A percentile compares a stretch with the other conserved stretches of the same genome.
Evolutionary conservation across 2,888 invertebrate species (phyloP).

Genomic region (Chalcosyrphus nemorum): DNA sequence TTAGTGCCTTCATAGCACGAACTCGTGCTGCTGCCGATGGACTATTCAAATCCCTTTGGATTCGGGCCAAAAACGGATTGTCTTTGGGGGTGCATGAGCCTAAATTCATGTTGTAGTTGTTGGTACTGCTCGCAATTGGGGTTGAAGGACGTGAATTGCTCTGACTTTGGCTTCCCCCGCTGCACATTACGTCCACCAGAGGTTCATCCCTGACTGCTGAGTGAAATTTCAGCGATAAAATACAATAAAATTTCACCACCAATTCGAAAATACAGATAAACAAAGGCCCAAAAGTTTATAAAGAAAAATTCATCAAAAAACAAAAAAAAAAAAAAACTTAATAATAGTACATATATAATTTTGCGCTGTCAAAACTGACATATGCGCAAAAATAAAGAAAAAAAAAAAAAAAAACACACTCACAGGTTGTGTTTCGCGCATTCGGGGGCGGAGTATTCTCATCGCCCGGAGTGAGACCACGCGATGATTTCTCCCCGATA

Average conservation of each 20-base stretch:
- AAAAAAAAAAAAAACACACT: conserved; percentile 53
- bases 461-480: conserved; percentile 61
- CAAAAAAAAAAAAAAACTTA: conserved; percentile 45
- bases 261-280: conserved; percentile 51
- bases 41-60: conserved; percentile 80
- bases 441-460: conserved; percentile 70
- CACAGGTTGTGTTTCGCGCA: conserved; percentile 60
- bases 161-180: too few relatives aligned
- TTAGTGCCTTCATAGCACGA: conserved; percentile 79
- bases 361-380: too few relatives aligned
- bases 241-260: conserved; percentile 20
- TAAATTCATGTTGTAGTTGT: too few relatives aligned
- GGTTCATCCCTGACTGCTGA: conserved; percentile 40
- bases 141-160: conserved; percentile 67
- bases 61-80: conserved; percentile 74
- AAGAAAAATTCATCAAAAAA: conserved; percentile 55
- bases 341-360: too few relatives aligned
- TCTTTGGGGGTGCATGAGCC: conserved; percentile 58
- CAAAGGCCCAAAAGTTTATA: conserved; percentile 45
- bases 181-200: conserved; percentile 33
- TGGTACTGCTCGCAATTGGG: too few relatives aligned
- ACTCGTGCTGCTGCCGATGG: conserved; percentile 78
- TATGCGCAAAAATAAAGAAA: too few relatives aligned
- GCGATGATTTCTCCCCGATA: conserved; percentile 40
- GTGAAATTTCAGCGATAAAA: not conserved